These are phyloP conservation scores for Macaca nemestrina DNA, from an alignment of 2,113 vertebrate species.

Conservation along the genomic window DNA sequence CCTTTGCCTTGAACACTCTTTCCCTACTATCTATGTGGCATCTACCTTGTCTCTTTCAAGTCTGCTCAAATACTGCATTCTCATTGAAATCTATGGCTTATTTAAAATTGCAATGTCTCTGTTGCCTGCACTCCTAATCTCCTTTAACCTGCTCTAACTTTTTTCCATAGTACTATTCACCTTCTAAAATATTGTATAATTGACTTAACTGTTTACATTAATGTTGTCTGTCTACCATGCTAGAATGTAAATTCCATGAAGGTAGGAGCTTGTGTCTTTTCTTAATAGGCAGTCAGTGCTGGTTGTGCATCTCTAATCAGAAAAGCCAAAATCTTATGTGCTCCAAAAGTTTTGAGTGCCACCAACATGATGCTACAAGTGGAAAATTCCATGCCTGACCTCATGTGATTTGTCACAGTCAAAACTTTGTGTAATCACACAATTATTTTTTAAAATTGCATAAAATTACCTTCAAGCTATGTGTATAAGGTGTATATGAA, in stretches of 20 bases:
- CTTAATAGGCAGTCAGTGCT: not conserved
- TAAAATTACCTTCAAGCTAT: not conserved
- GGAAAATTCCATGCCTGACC: not conserved
- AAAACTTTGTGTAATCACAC: not conserved
- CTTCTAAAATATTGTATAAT: not conserved
- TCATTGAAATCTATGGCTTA: not conserved
- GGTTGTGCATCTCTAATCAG: not conserved
- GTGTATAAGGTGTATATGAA: not conserved
- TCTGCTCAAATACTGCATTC: not conserved
- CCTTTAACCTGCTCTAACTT: not conserved
- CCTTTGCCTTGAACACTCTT: not conserved
- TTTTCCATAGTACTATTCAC: not conserved
- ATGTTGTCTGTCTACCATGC: not conserved
- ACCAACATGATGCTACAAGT: not conserved
- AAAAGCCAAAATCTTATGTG: not conserved
- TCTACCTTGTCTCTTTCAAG: not conserved
- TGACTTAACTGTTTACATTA: not conserved
- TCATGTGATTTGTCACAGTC: not conserved
- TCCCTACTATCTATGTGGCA: not conserved
- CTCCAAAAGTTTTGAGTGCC: not conserved
- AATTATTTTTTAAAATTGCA: not conserved
- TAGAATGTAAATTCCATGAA: not conserved
- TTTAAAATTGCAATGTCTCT: not conserved
- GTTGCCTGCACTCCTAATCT: not conserved
- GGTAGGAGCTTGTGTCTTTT: not conserved